A percentile compares a stretch with the other conserved stretches of the same genome.
These are phyloP conservation scores for Gallinago jamesoni DNA, from an alignment of 2,113 vertebrate species.

Conservation along the genomic window DNA sequence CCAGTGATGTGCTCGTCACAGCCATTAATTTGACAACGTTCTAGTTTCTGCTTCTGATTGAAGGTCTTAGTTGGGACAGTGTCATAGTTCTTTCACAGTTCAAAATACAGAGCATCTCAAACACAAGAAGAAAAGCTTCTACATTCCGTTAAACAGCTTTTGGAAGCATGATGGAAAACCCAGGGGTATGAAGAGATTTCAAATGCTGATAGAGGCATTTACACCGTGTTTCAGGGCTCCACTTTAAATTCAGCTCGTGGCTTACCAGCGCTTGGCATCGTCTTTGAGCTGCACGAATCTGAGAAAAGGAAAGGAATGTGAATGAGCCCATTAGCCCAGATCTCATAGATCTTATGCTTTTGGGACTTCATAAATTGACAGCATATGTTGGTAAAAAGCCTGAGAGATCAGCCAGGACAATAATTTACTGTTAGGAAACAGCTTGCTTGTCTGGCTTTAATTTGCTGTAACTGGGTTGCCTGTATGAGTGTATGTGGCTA, in stretches of 20 bases:
- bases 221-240: not conserved
- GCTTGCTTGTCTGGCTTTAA: not conserved
- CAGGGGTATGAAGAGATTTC: not conserved
- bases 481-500: not conserved
- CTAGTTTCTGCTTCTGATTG: not conserved
- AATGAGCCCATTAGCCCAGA: not conserved
- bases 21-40: not conserved
- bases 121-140: not conserved
- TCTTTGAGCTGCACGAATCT: not conserved
- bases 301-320: constrained; percentile 2
- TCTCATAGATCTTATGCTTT: not conserved
- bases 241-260: constrained; percentile 5
- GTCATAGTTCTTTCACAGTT: not conserved
- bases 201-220: not conserved
- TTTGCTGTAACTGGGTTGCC: not conserved
- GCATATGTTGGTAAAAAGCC: not conserved
- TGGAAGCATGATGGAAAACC: not conserved
- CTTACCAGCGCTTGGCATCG: fast-evolving
- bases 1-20: not conserved
- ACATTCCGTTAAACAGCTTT: not conserved
- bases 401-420: not conserved
- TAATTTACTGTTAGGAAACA: not conserved
- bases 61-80: not conserved
- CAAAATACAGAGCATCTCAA: not conserved
- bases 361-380: not conserved